phyloP scores from a whole-genome alignment of 1,140 invertebrate genomes.

The Anastrepha obliqua region DNA sequence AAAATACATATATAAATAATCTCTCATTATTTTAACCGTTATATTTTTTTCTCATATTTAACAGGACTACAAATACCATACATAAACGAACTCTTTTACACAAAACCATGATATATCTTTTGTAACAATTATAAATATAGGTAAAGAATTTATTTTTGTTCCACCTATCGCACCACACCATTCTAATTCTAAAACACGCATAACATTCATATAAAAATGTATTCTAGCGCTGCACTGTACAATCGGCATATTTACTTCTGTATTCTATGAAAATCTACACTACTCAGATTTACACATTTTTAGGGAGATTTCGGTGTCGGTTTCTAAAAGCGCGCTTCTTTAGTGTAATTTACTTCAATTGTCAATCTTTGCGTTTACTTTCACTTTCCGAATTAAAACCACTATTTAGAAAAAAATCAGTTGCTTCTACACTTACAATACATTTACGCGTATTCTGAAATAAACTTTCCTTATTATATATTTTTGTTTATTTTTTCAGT shows the following conservation, averaged over 20 bases:
- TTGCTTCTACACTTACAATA: slow-evolving; percentile 3
- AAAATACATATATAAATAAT: neutral
- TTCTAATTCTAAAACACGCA: neutral
- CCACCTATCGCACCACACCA: slow-evolving; percentile 19
- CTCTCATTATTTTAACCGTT: neutral
- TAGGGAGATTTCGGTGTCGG: slow-evolving; percentile 5
- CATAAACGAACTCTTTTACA: slow-evolving; percentile 39
- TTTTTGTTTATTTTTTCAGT: slow-evolving; percentile 77
- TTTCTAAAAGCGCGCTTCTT: neutral
- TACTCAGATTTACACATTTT: neutral
- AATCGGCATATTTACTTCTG: slow-evolving; percentile 1
- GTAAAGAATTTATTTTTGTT: slow-evolving; percentile 44
- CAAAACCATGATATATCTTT: slow-evolving; percentile 46
- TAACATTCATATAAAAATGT: neutral
- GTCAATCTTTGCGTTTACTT: neutral
- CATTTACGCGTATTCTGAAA: neutral
- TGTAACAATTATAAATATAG: slow-evolving; percentile 48
- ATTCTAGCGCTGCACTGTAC: slow-evolving; percentile 13
- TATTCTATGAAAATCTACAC: neutral
- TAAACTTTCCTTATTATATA: too few species aligned
- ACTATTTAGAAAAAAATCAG: neutral
- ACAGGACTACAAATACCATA: slow-evolving; percentile 31
- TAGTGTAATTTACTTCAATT: neutral
- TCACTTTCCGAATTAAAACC: neutral
- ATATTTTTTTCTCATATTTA: slow-evolving; percentile 42